A percentile compares a stretch with the other conserved stretches of the same genome.
phyloP scores from a whole-genome alignment of 2,797 vertebrate species.

The Protonibea diacanthus region DNA sequence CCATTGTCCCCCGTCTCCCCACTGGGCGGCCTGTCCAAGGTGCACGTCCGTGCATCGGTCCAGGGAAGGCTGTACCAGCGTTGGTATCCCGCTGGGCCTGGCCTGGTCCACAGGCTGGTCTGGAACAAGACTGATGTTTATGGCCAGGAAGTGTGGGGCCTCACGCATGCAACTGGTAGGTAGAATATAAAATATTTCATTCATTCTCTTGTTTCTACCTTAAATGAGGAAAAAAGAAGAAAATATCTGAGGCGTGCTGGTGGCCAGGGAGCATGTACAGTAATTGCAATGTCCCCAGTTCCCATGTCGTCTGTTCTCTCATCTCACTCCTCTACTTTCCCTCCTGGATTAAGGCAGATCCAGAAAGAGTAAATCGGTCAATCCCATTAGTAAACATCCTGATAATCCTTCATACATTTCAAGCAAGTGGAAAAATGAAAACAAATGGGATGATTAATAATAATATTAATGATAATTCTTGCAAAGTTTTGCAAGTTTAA shows the following conservation, averaged over 20 bases:
- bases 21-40: conserved; percentile 90
- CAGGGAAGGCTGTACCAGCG: conserved; percentile 95
- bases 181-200: conserved; percentile 21
- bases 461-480: neutral
- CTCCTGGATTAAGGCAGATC: neutral
- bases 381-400: neutral
- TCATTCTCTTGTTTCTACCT: neutral
- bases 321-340: neutral
- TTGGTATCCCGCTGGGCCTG: conserved; percentile 94
- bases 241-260: neutral
- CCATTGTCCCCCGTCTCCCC: conserved; percentile 83
- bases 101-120: conserved; percentile 92
- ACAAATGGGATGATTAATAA: no score
- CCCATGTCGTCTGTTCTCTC: neutral
- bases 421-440: neutral
- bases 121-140: conserved; percentile 99
- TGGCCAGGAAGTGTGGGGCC: conserved; percentile 95
- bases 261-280: neutral
- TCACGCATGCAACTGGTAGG: conserved; percentile 94
- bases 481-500: no score
- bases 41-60: conserved; percentile 92
- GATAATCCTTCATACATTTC: neutral
- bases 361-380: neutral
- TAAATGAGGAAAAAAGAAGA: neutral
- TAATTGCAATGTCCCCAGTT: neutral